Evolutionary conservation across 1,140 invertebrate species (phyloP).

Genomic region (Lordiphosa mommai): DNA sequence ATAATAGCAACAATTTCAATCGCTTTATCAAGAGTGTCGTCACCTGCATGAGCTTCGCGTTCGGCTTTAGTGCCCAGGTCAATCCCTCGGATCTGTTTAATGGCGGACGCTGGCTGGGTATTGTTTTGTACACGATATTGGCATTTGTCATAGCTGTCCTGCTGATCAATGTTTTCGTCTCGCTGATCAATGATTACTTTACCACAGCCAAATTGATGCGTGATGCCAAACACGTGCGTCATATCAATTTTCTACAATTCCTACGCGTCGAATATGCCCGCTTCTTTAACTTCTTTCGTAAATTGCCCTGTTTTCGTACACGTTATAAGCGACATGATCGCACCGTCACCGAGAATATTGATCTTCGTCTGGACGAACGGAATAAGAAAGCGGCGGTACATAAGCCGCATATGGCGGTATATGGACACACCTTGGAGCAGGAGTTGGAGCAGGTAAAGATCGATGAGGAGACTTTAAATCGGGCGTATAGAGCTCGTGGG

Average conservation of each 20-base stretch:
- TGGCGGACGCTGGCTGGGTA: conserved; percentile 38
- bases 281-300: neutral
- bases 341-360: conserved; percentile 34
- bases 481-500: neutral
- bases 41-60: conserved; percentile 42
- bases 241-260: conserved; percentile 49
- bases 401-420: too few species aligned
- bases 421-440: neutral
- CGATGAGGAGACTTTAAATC: neutral
- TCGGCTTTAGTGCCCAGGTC: conserved; percentile 45
- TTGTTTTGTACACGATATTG: conserved; percentile 35
- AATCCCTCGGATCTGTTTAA: conserved; percentile 37
- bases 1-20: conserved; percentile 34
- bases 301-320: conserved; percentile 21
- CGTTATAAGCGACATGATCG: conserved; percentile 13
- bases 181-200: conserved; percentile 54
- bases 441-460: neutral
- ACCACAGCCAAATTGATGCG: conserved; percentile 22
- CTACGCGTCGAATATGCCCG: conserved; percentile 29
- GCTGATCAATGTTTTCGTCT: conserved; percentile 48
- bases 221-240: neutral
- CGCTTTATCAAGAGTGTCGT: conserved; percentile 30
- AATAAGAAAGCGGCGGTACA: neutral
- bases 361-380: neutral
- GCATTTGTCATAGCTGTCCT: conserved; percentile 47